A percentile compares a stretch with the other conserved stretches of the same genome.
phyloP scores from a whole-genome alignment of 2,888 invertebrate species.

The Augiades crinisus region DNA sequence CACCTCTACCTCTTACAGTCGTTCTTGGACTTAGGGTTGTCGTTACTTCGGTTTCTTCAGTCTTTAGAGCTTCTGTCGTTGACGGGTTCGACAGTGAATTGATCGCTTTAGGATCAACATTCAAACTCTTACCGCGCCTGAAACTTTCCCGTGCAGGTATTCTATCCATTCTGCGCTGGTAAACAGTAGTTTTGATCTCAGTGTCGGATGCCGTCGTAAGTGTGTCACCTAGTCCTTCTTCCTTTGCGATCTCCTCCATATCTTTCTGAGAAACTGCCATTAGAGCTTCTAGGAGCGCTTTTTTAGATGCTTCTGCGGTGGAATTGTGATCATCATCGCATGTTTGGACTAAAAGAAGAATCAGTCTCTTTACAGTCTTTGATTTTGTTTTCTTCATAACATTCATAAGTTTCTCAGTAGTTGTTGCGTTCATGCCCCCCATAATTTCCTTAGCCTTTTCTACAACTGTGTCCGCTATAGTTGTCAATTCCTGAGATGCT shows the following conservation, averaged over 20 bases:
- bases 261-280: constrained; percentile 83
- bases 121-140: constrained; percentile 59
- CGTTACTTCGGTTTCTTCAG: constrained; percentile 50
- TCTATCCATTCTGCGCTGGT: constrained; percentile 49
- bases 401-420: constrained; percentile 87
- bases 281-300: constrained; percentile 85
- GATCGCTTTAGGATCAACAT: constrained; percentile 59
- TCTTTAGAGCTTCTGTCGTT: constrained; percentile 47
- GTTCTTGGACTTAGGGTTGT: constrained; percentile 57
- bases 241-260: constrained; percentile 73
- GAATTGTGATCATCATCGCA: constrained; percentile 87
- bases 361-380: constrained; percentile 86
- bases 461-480: constrained; percentile 84
- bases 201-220: constrained; percentile 47
- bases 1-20: constrained; percentile 55
- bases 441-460: constrained; percentile 89
- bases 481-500: constrained; percentile 82
- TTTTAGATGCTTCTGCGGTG: constrained; percentile 86
- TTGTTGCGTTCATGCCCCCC: constrained; percentile 87
- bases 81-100: constrained; percentile 65
- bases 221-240: constrained; percentile 50
- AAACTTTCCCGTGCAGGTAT: constrained; percentile 28
- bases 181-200: constrained; percentile 47
- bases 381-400: constrained; percentile 92
- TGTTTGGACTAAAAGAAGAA: constrained; percentile 88